phyloP scores from a whole-genome alignment of 2,113 vertebrate species.

The Hassar affinis region DNA sequence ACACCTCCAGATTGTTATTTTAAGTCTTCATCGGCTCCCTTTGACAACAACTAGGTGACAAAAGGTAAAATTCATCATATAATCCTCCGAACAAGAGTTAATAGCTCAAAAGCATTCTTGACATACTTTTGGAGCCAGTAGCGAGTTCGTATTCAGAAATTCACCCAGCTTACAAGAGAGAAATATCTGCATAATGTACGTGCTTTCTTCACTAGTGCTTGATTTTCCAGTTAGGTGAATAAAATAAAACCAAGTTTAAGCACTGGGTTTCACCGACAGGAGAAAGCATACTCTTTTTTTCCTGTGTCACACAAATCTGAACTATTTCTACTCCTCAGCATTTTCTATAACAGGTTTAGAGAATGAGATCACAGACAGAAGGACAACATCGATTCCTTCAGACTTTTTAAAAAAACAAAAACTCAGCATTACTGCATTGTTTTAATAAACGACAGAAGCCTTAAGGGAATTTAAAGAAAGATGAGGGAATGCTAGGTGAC shows the following conservation, averaged over 20 bases:
- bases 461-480: not conserved
- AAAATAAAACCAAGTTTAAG: not conserved
- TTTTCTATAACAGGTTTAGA: not conserved
- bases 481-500: not conserved
- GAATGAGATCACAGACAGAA: no score
- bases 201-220: not conserved
- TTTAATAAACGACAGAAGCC: not conserved
- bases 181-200: not conserved
- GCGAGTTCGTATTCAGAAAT: not conserved
- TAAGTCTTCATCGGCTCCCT: not conserved
- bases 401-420: not conserved
- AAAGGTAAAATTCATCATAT: not conserved
- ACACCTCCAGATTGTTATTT: not conserved
- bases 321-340: not conserved
- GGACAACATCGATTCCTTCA: not conserved
- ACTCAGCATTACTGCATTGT: not conserved
- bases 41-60: not conserved
- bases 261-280: not conserved
- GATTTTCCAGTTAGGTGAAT: not conserved
- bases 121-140: not conserved
- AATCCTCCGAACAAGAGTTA: not conserved
- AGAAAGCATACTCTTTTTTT: not conserved
- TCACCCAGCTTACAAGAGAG: not conserved
- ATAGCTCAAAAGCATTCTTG: not conserved
- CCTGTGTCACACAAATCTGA: not conserved